Conservation (phyloP, 2,797 vertebrate species). For the Heliangelus exortis region DNA sequence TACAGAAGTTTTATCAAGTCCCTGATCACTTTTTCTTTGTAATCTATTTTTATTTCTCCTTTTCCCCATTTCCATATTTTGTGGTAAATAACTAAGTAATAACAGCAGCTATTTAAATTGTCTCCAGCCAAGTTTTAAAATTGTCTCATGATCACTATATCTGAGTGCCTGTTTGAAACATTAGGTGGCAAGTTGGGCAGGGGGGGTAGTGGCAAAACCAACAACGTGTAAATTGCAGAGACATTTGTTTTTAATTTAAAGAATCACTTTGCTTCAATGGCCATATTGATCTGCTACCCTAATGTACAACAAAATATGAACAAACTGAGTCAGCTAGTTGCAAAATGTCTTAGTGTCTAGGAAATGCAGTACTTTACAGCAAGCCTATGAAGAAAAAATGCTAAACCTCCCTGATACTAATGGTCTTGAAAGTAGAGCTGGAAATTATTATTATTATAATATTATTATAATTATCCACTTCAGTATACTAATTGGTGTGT, state of each 20-base stretch:
- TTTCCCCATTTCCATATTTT: neutral
- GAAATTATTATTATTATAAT: neutral
- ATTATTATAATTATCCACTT: neutral
- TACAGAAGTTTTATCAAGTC: neutral
- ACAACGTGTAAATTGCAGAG: neutral
- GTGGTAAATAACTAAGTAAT: neutral
- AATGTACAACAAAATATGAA: neutral
- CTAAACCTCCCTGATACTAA: neutral
- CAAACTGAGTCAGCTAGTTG: neutral
- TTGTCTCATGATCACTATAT: neutral
- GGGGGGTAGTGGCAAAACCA: neutral
- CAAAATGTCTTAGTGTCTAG: neutral
- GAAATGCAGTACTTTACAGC: neutral
- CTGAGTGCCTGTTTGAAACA: neutral
- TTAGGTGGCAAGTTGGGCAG: neutral
- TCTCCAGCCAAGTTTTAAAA: neutral
- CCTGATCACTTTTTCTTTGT: neutral
- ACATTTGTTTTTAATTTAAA: neutral
- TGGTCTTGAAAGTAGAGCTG: neutral
- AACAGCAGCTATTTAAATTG: neutral
- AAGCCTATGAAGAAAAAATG: neutral
- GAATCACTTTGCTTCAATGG: neutral
- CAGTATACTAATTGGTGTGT: neutral
- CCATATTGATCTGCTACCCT: neutral
- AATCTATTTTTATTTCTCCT: neutral